Evolutionary conservation across 2,113 vertebrate species (phyloP).

Genomic region (Cynoglossus semilaevis): DNA sequence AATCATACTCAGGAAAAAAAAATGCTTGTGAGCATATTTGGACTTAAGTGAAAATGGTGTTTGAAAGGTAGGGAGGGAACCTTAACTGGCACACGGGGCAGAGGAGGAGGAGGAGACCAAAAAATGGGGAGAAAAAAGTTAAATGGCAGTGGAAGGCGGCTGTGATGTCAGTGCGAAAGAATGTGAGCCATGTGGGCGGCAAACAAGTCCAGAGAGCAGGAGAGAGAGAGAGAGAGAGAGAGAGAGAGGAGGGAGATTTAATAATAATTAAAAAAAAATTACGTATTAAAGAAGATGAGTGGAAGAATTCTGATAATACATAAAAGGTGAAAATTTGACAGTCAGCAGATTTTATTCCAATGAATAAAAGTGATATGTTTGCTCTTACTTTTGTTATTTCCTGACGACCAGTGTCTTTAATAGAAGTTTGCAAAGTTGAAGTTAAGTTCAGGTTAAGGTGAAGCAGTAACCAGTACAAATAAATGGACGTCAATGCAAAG

Average conservation of each 20-base stretch:
- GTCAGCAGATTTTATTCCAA: conserved; percentile 4
- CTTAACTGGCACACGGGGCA: neutral
- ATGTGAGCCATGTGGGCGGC: conserved; percentile 67
- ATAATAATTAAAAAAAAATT: conserved; percentile 3
- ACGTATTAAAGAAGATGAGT: conserved; percentile 10
- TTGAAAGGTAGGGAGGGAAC: neutral
- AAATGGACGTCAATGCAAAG: neutral
- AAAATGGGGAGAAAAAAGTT: conserved; percentile 18
- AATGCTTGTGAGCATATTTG: no score
- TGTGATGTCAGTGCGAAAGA: conserved; percentile 67
- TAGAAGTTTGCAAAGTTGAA: no score
- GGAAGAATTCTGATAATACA: conserved; percentile 39
- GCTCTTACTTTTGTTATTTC: no score
- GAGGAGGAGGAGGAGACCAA: conserved; percentile 1
- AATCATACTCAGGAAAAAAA: no score
- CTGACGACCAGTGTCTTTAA: no score
- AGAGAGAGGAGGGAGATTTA: neutral
- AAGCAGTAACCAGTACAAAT: neutral
- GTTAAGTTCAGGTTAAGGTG: neutral
- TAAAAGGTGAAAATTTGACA: conserved; percentile 25
- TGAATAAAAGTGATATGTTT: no score
- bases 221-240: conserved; percentile 1
- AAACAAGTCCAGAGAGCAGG: conserved; percentile 31
- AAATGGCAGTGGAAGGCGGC: conserved; percentile 34
- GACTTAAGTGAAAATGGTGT: neutral